A percentile compares a stretch with the other conserved stretches of the same genome.
phyloP scores from a whole-genome alignment of 2,113 vertebrate species.

The Pelusios castaneus region DNA sequence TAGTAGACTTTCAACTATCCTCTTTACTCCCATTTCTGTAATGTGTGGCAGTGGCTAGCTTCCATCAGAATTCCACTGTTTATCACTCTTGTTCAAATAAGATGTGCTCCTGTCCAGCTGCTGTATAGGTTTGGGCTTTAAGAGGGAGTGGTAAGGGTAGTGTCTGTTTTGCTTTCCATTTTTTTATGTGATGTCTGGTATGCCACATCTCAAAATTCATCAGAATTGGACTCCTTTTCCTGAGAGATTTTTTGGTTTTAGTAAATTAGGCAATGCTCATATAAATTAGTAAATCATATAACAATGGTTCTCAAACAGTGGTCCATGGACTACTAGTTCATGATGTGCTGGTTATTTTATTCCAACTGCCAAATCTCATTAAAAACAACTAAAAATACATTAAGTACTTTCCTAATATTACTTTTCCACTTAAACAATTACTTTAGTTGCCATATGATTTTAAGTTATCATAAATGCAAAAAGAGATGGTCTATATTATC shows the following conservation, averaged over 20 bases:
- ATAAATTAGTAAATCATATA: not conserved
- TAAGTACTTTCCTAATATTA: not conserved
- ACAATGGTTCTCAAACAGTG: not conserved
- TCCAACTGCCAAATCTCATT: constrained; percentile 33
- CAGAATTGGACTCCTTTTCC: not conserved
- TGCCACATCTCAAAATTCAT: constrained; percentile 15
- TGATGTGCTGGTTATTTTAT: not conserved
- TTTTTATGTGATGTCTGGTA: constrained; percentile 1
- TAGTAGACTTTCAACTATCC: not conserved
- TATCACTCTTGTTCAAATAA: constrained; percentile 21
- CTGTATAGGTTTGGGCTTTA: constrained; percentile 21
- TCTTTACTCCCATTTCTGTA: constrained; percentile 37
- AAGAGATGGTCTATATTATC: constrained; percentile 18
- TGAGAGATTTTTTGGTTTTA: not conserved
- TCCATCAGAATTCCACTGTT: constrained; percentile 32
- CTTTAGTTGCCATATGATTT: not conserved
- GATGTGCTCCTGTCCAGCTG: not conserved
- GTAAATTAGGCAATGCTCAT: not conserved
- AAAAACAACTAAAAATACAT: not conserved
- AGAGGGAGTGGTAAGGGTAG: not conserved
- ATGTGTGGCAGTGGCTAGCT: constrained; percentile 3
- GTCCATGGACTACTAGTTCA: not conserved
- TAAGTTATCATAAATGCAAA: not conserved
- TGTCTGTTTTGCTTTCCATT: not conserved
- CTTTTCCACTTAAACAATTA: not conserved